Conservation (phyloP, 2,888 invertebrate genomes). For the Flabesymbios commensalis region DNA sequence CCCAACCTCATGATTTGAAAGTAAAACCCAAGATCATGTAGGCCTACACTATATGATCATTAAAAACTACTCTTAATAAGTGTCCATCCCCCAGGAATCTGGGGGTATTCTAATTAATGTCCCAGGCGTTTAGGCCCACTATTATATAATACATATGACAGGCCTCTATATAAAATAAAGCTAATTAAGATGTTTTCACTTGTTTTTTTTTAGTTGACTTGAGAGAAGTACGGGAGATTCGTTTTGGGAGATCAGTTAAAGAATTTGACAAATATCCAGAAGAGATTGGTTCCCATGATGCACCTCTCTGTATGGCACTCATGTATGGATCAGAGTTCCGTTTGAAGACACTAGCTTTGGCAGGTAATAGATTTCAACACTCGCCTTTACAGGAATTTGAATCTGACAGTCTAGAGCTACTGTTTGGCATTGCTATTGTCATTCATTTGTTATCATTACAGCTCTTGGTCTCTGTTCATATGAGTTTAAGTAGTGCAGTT, state of each 20-base stretch:
- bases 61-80: too few relatives aligned
- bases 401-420: slow-evolving; percentile 32
- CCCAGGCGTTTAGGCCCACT: too few relatives aligned
- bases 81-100: too few relatives aligned
- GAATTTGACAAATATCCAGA: slow-evolving; percentile 94
- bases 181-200: background rate
- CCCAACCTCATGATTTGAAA: too few relatives aligned
- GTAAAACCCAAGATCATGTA: too few relatives aligned
- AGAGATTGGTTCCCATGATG: slow-evolving; percentile 81
- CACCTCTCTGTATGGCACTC: slow-evolving; percentile 82
- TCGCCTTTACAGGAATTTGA: background rate
- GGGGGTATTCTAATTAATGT: too few relatives aligned
- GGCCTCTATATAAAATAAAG: background rate
- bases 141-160: too few relatives aligned
- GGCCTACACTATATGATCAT: too few relatives aligned
- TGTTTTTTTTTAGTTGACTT: slow-evolving; percentile 69
- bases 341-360: slow-evolving; percentile 82
- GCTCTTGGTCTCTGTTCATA: background rate
- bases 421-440: background rate
- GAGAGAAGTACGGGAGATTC: slow-evolving; percentile 85
- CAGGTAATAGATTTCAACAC: slow-evolving; percentile 67
- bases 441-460: background rate
- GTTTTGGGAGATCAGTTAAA: slow-evolving; percentile 82
- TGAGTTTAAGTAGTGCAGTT: too few relatives aligned
- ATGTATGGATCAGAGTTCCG: slow-evolving; percentile 89